A percentile compares a stretch with the other conserved stretches of the same genome.
Evolutionary conservation across 1,140 invertebrate species (phyloP).

Genomic region (Scaptomyza hsui): DNA sequence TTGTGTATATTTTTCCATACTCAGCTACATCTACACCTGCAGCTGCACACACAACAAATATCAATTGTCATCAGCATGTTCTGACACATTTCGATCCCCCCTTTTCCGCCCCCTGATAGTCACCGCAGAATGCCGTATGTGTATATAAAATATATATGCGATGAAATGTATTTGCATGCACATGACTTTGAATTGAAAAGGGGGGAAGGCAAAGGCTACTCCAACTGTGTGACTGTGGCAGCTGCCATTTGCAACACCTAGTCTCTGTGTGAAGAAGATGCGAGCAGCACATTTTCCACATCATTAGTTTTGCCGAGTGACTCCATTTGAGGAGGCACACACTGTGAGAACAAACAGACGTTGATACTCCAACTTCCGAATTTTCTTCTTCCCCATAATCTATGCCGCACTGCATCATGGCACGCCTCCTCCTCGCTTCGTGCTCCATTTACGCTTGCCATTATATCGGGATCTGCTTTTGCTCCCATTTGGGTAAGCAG

Average conservation of each 20-base stretch:
- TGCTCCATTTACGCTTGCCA: constrained; percentile 71
- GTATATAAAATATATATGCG: constrained; percentile 6
- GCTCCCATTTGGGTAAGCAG: constrained; percentile 64
- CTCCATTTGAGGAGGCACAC: constrained; percentile 70
- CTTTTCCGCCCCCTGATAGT: not conserved
- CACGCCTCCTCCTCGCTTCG: constrained; percentile 14
- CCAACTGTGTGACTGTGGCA: constrained; percentile 3
- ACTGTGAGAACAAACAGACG: constrained; percentile 51
- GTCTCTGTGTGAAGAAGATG: constrained; percentile 30
- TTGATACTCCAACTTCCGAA: constrained; percentile 6
- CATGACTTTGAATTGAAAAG: constrained; percentile 23
- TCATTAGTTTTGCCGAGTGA: constrained; percentile 81
- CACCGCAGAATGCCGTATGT: constrained; percentile 5
- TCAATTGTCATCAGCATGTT: constrained; percentile 67
- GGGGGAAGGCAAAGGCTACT: not conserved
- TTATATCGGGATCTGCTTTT: constrained; percentile 43
- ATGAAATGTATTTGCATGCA: constrained; percentile 38
- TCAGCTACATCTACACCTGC: constrained; percentile 19
- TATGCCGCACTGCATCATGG: constrained; percentile 49
- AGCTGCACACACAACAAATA: constrained; percentile 65
- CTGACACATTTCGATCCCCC: constrained; percentile 2
- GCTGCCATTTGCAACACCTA: constrained; percentile 60
- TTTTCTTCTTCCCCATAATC: not conserved
- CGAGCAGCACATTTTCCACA: constrained; percentile 79
- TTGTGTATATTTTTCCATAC: constrained; percentile 4